Evolutionary conservation across 2,113 vertebrate species (phyloP), one percentile per base, ranked within the genome.

Genomic region (Lepus americanus): DNA sequence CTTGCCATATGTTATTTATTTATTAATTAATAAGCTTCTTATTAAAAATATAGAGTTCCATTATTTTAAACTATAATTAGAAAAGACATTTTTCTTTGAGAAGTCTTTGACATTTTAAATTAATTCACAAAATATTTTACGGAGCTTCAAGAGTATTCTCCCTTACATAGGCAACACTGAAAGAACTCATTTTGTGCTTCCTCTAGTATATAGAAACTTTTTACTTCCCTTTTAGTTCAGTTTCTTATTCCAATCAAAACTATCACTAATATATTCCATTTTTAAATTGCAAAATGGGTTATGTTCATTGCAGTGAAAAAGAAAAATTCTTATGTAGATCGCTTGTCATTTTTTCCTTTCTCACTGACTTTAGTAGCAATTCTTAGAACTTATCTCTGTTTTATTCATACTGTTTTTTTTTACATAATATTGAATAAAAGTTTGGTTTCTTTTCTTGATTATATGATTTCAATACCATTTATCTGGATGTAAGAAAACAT

Each of bases 41-140:
- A 49, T 49, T 66, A 49, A 66, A 49, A 49, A 19, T 49, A 22
- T 89, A 78, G 86, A 90, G 7, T 77, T 69, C 53, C 69, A 44
- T 90, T n/a, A 90, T 94, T 86, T 13, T 14, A 90, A 89, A 94
- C 73, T 79, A 11, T 29, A 95, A 92, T 82, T 92, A 83, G 36
- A 77, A 27, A 86, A 20, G 53, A 61, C 88, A 95, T 23, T 39
- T 77, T 55, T 44, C 67, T 89, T 79, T 44, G 16, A 13, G 53
- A 78, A 74, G 59, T 74, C 66, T 87, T 36, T 79, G 29, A 79
- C 33, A 89, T 92, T 92, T 89, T 86, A 87, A 64, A 74, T 76
- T 67, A 64, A 79, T 88, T 95, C 77, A 87, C 6, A 85, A 77
- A 91, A 59, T 82, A 11, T 67, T 66, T 91, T 59, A 89, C 27